A percentile compares a stretch with the other conserved stretches of the same genome.
Evolutionary conservation across 92 coral and sea anemone species (phyloP).

Genomic region (Umimayanthus chanpuru): DNA sequence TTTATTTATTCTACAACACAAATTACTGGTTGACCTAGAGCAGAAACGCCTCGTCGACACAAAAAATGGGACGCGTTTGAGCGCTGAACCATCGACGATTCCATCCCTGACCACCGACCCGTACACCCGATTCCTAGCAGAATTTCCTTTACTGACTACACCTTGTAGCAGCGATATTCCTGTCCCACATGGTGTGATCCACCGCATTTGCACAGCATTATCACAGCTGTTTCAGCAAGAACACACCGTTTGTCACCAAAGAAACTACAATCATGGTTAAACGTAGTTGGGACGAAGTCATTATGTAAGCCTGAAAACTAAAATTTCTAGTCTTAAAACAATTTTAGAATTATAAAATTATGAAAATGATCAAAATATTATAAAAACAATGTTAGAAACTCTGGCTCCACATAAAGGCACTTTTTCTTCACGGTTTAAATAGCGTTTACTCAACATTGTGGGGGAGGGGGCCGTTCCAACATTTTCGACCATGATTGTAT

Average conservation of each 20-base stretch:
- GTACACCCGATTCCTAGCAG: slow-evolving; percentile 18
- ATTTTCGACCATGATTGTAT: slow-evolving; percentile 46
- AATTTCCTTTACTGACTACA: slow-evolving; percentile 42
- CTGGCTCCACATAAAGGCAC: no score
- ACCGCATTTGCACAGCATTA: slow-evolving; percentile 39
- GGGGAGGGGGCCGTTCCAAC: slow-evolving; percentile 58
- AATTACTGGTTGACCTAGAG: slow-evolving; percentile 52
- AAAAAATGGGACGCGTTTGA: slow-evolving; percentile 32
- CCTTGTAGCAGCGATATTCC: slow-evolving; percentile 42
- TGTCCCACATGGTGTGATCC: slow-evolving; percentile 25
- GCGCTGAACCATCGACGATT: slow-evolving; percentile 30
- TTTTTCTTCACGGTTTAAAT: no score
- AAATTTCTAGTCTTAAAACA: no score
- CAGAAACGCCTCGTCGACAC: slow-evolving; percentile 47
- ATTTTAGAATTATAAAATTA: no score
- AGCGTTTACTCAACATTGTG: no score
- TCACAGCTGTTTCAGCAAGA: slow-evolving; percentile 41
- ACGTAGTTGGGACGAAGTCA: no score
- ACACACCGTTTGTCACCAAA: slow-evolving; percentile 48
- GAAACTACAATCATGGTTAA: slow-evolving; percentile 5
- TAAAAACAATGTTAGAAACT: no score
- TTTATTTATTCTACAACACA: slow-evolving; percentile 53
- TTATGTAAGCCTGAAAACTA: no score
- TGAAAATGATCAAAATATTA: no score
- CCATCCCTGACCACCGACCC: neutral